Base-by-base conservation (phyloP, 2,797 vertebrate species). In the Pipistrellus nathusii region DNA sequence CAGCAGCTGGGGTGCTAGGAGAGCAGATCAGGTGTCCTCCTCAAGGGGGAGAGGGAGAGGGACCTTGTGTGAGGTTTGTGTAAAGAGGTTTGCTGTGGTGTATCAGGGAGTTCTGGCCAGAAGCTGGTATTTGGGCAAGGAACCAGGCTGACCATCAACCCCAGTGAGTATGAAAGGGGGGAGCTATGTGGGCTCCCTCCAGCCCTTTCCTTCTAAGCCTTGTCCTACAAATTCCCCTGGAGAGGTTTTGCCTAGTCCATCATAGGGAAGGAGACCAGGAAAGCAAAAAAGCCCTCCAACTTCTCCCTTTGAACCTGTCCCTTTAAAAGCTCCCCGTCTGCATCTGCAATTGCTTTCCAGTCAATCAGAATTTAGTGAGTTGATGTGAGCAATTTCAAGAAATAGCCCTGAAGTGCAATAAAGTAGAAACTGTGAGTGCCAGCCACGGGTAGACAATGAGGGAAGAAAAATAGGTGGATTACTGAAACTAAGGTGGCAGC, bases 41-140 rank as follows among this genome's bases (percentile, higher is more conserved):
- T 94, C 38, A 8, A 27, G 51, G 15, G 35, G 35, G 44, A 44
- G 55, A 27, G 20, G 5, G 12, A 5, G 5, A 9, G 27, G 32
- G 53, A 5, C 17, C 30, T 44, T 48, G 18, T 0, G 2, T 5
- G 10, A 6, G 46, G 85, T 95, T 93, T 93, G 15, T 75, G 88
- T 92, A 95, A 96, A 97, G 95, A 64, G 46, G 6, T 91, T 32
- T 48, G 77, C 71, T 77, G 30, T 0, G 38, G 87, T 96, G 85
- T 69, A 32, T 17, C 69, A 2, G 23, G 68, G 4, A 6, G 6
- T 23, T 0, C 0, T 1, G 0, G 15, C 41, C 48, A 69, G 18
- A 90, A 69, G 53, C 71, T 94, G 46, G 35, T 48, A 12, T 96
- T 92, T 25, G 94, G 91, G 3, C 87, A 46, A 72, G 95, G 95